Base-by-base conservation (phyloP, 1,140 invertebrate species). In the Phortica variegata region DNA sequence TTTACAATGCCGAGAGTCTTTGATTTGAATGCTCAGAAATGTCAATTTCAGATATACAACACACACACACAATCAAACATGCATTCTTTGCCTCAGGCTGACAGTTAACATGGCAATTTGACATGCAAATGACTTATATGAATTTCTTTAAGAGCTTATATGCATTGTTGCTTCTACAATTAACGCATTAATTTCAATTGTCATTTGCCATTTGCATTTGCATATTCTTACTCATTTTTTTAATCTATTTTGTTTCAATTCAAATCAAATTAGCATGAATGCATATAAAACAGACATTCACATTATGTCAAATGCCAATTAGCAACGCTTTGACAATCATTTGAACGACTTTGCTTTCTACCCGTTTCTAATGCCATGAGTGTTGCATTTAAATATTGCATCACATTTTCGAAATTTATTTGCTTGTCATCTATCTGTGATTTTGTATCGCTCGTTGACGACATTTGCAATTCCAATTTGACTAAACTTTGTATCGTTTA, bases 401-500 rank as follows among this genome's bases (percentile, higher is more conserved):
- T n/a, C n/a, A n/a, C n/a, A n/a, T n/a, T n/a, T n/a, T n/a, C n/a
- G n/a, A n/a, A n/a, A n/a, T n/a, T n/a, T n/a, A n/a, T n/a, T n/a
- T n/a, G n/a, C n/a, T n/a, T n/a, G n/a, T n/a, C n/a, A n/a, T n/a
- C n/a, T n/a, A n/a, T n/a, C n/a, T n/a, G n/a, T n/a, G n/a, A n/a
- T 26, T 26, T 26, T 26, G 23, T 26, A 26, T 26, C 23, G 23
- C 23, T 10, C 10, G 23, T 26, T 26, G 39, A 29, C 43, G 44
- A 26, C 43, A 62, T 62, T 62, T 62, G 56, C 60, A 62, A 63
- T 59, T 56, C n/a, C 23, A 5, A 10, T 26, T 26, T 26, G 5
- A 26, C 23, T 26, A 26, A n/a, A n/a, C n/a, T 26, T 26, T 26
- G 23, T 10, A 26, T 42, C 56, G 48, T 39, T 58, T 47, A 26